Percentiles rank a stretch among this genome's conserved stretches.
These are phyloP conservation scores for Alces alces DNA, from an alignment of 2,113 vertebrate species.

Conservation along the genomic window DNA sequence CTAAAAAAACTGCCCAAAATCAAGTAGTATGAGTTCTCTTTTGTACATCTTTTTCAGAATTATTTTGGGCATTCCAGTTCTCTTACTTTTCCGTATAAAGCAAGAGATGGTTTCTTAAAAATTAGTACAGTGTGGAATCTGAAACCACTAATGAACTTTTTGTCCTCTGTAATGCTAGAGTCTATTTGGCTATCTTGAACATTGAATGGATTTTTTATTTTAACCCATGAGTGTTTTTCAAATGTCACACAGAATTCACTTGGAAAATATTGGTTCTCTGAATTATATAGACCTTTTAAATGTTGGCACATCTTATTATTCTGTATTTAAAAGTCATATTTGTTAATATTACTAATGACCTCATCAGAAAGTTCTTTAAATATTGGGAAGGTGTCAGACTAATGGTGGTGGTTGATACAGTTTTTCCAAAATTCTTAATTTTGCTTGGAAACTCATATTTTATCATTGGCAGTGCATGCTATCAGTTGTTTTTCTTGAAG, in stretches of 20 bases:
- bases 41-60: background rate
- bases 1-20: background rate
- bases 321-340: background rate
- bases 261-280: slow-evolving; percentile 16
- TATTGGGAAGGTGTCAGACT: background rate
- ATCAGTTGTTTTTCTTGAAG: background rate
- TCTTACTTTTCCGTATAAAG: background rate
- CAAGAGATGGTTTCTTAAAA: slow-evolving; percentile 21
- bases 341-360: background rate
- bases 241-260: background rate
- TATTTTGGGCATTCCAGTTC: background rate
- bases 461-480: background rate
- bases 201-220: slow-evolving; percentile 9
- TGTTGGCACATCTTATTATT: background rate
- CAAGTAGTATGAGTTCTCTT: background rate
- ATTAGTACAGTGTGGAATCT: background rate
- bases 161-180: background rate
- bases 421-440: background rate
- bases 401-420: background rate
- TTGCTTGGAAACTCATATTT: background rate
- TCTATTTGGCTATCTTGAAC: background rate
- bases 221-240: background rate
- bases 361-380: background rate
- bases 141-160: background rate
- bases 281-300: slow-evolving; percentile 6